Percentiles rank a stretch among this genome's conserved stretches.
Conservation (phyloP, 1,140 invertebrate genomes). For the Oedothorax gibbosus region DNA sequence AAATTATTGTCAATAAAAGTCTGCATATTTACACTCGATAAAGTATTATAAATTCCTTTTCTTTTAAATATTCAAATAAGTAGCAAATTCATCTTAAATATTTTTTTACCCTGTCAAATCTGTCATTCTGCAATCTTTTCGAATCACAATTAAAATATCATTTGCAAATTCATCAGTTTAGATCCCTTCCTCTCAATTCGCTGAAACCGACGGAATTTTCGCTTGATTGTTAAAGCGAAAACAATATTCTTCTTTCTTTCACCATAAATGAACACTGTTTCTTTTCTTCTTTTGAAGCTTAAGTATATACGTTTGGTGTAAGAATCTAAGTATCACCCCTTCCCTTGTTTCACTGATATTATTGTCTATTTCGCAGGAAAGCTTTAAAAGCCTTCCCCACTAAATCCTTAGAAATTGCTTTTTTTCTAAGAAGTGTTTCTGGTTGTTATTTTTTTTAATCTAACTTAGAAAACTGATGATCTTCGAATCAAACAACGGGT, state of each 20-base stretch:
- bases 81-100: neutral
- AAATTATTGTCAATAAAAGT: too few species aligned
- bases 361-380: constrained; percentile 31
- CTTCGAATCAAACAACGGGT: constrained; percentile 35
- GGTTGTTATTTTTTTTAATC: constrained; percentile 23
- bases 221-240: constrained; percentile 31
- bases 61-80: too few species aligned
- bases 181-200: neutral
- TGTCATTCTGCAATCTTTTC: neutral
- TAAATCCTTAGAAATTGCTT: constrained; percentile 25
- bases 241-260: constrained; percentile 28
- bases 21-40: too few species aligned
- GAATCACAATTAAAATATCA: constrained; percentile 33
- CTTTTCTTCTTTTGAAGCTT: constrained; percentile 20
- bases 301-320: constrained; percentile 21
- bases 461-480: constrained; percentile 38
- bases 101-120: neutral
- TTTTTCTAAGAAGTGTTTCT: constrained; percentile 19
- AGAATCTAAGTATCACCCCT: neutral
- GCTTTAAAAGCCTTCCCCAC: constrained; percentile 27
- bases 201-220: constrained; percentile 1
- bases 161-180: constrained; percentile 43
- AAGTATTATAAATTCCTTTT: too few species aligned
- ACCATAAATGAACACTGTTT: constrained; percentile 27
- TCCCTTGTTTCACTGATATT: constrained; percentile 22